phyloP scores from a whole-genome alignment of 2,888 invertebrate genomes.

The Acanthosepion lycidas region DNA sequence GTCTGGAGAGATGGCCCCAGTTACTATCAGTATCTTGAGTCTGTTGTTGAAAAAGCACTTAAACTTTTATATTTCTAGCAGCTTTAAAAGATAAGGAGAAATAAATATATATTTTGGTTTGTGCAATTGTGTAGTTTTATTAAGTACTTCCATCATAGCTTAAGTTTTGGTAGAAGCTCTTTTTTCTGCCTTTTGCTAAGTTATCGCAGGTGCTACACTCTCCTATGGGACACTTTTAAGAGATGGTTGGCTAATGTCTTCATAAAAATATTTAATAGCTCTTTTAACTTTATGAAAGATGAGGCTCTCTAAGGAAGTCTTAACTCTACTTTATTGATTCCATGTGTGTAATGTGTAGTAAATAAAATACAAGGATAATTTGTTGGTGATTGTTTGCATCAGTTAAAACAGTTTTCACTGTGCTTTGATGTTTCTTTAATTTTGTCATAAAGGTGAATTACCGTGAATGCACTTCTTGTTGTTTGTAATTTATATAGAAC shows the following conservation, averaged over 20 bases:
- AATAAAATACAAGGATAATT: constrained; percentile 9
- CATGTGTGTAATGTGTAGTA: neutral
- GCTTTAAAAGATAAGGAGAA: neutral
- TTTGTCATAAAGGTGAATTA: neutral
- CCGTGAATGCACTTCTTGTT: neutral
- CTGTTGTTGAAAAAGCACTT: neutral
- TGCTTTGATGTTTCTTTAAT: neutral
- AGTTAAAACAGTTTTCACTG: neutral
- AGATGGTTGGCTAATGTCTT: neutral
- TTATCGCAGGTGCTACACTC: neutral
- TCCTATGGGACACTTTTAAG: neutral
- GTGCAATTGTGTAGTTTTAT: neutral
- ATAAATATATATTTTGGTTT: neutral
- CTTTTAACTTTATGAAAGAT: neutral
- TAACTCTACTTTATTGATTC: neutral
- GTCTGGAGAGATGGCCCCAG: neutral
- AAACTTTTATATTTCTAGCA: neutral
- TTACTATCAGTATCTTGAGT: neutral
- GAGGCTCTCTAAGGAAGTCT: neutral
- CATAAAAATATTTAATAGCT: neutral
- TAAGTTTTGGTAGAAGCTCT: neutral
- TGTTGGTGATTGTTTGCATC: neutral
- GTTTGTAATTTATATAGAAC: neutral
- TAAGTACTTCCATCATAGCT: neutral
- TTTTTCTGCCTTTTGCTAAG: neutral